Base-by-base conservation (phyloP, 2,888 invertebrate species). In the Stictocephala bisonia region DNA sequence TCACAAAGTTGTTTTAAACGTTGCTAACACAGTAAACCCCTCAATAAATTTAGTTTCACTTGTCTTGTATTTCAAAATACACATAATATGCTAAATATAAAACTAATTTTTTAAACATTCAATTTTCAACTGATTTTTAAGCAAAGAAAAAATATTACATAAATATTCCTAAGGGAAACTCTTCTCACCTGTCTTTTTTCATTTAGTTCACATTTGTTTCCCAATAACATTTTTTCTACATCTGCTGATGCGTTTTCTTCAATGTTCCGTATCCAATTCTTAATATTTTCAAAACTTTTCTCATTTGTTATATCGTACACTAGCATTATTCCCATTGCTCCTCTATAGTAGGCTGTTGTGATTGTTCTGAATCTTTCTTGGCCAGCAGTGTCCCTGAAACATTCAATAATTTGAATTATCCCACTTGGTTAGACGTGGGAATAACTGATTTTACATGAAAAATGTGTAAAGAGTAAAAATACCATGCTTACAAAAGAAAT, bases 271-370 rank as follows among this genome's bases (percentile, higher is more conserved):
- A 99, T 96, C 99, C 99, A 99, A 84, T 99, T 99, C 84, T 97
- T 96, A 73, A 99, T 99, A 84, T 99, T 99, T 85, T 99, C 96
- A 86, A 99, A 99, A 80, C 97, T 97, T 86, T 98, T 98, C 83
- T 97, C 98, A 86, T 97, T 98, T 81, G 99, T 99, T 80, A 99
- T 98, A 86, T 99, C 99, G 85, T 99, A 99, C 41, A 98, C 98
- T 79, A 99, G 88, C 96, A 99, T 97, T 80, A 99, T 99, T 75
- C 99, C 99, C 98, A 99, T 99, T 50, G 99, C 99, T 64, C 99
- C 99, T 80, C 99, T 90, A 86, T 99, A 99, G 84, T 99, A 99
- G n/a, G 99, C 98, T 75, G 99, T 99, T 71, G 99, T 99, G 80
- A 99, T 99, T 77, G 99, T 99, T 80, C 98, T 90, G 88, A 99